phyloP scores from a whole-genome alignment of 2,113 vertebrate species.

The Pachycephala philippinensis region DNA sequence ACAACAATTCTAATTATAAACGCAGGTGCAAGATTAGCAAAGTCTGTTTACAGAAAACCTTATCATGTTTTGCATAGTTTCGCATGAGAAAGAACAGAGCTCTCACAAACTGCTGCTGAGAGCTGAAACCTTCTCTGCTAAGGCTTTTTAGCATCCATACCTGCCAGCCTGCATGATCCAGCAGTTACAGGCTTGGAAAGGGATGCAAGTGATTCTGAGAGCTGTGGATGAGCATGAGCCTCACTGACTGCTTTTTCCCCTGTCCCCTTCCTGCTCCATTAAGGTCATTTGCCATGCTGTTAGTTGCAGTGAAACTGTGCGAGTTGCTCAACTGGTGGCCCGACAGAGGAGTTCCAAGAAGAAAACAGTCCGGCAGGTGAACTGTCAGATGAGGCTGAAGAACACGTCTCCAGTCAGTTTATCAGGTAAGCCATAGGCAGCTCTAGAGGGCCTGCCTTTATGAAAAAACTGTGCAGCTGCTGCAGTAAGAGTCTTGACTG shows the following conservation, averaged over 20 bases:
- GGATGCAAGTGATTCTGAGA: background rate
- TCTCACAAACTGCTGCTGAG: too few species aligned
- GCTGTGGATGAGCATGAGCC: background rate
- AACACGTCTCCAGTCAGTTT: conserved; percentile 73
- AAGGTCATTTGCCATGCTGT: conserved; percentile 84
- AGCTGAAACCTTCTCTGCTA: too few species aligned
- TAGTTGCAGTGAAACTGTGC: conserved; percentile 79
- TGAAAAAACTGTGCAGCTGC: background rate
- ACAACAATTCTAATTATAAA: too few species aligned
- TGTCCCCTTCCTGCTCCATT: background rate
- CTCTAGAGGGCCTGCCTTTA: background rate
- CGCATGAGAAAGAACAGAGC: too few species aligned
- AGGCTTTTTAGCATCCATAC: too few species aligned
- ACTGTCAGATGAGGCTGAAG: conserved; percentile 87
- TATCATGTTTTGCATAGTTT: too few species aligned
- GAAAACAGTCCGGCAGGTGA: conserved; percentile 79
- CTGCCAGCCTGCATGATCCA: background rate
- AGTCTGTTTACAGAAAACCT: too few species aligned
- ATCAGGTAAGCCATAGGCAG: conserved; percentile 69
- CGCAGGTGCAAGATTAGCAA: too few species aligned
- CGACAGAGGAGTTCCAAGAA: conserved; percentile 84
- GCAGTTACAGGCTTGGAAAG: background rate
- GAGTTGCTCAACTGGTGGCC: conserved; percentile 87
- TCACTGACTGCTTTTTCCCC: background rate
- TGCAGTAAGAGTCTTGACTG: background rate